phyloP scores from a whole-genome alignment of 2,797 vertebrate genomes.

The Chrosomus eos region DNA sequence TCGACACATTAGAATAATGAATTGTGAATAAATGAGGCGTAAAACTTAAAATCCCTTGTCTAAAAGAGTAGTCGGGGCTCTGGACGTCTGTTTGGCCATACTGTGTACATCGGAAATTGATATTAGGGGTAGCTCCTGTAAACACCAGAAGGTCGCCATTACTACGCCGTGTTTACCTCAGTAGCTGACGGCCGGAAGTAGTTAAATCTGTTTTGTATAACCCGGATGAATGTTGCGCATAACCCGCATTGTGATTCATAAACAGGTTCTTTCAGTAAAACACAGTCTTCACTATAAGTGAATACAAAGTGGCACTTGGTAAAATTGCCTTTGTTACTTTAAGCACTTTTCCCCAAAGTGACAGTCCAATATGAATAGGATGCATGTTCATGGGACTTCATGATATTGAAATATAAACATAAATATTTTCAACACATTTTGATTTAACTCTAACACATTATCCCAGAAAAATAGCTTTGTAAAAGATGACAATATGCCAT shows the following conservation, averaged over 20 bases:
- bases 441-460: constrained; percentile 39
- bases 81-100: no score
- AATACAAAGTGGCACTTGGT: constrained; percentile 58
- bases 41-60: no score
- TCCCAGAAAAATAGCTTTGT: constrained; percentile 44
- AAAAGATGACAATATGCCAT: constrained; percentile 87
- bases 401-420: constrained; percentile 53
- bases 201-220: no score
- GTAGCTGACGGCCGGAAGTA: no score
- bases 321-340: constrained; percentile 55
- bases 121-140: no score
- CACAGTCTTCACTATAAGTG: constrained; percentile 66
- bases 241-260: constrained; percentile 27
- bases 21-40: no score
- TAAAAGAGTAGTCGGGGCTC: no score
- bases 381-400: constrained; percentile 49
- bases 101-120: no score
- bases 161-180: no score
- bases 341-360: constrained; percentile 51
- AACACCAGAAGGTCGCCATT: no score
- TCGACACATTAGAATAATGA: no score
- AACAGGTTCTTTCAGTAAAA: constrained; percentile 48
- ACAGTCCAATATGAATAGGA: constrained; percentile 56
- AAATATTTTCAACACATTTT: constrained; percentile 39
- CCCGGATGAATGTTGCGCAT: no score